A percentile compares a stretch with the other conserved stretches of the same genome.
phyloP scores from a whole-genome alignment of 2,888 invertebrate species.

The Tenthredo amoena region DNA sequence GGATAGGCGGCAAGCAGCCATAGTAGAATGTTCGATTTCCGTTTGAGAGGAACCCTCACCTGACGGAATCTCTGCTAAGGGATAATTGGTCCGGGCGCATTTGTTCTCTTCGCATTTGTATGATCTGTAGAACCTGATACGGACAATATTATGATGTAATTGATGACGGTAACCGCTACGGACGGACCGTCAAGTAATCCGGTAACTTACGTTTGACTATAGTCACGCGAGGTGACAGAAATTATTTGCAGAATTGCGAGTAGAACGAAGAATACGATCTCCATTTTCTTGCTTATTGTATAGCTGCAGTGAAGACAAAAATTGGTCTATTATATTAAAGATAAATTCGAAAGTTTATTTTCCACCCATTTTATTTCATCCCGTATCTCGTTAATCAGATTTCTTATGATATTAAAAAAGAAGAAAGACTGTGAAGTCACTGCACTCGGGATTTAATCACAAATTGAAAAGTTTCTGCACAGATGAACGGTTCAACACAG shows the following conservation, averaged over 20 bases:
- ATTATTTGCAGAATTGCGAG: not conserved
- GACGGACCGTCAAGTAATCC: not conserved
- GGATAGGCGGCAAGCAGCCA: conserved; percentile 67
- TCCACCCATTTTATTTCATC: too few species aligned
- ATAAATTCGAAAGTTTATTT: not conserved
- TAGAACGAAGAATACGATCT: not conserved
- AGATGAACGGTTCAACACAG: too few species aligned
- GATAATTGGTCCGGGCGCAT: conserved; percentile 61
- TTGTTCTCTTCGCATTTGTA: conserved; percentile 64
- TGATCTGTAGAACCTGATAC: conserved; percentile 64
- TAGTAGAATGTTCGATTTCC: conserved; percentile 62
- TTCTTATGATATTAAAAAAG: too few species aligned
- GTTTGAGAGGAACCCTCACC: not conserved
- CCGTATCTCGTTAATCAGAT: too few species aligned
- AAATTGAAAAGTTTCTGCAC: too few species aligned
- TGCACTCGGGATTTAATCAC: too few species aligned
- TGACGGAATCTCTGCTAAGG: conserved; percentile 55
- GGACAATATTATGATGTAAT: not conserved
- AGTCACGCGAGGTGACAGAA: not conserved
- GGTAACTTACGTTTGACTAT: not conserved
- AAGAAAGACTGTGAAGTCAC: too few species aligned
- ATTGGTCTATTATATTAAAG: not conserved
- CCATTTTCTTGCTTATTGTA: not conserved
- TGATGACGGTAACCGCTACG: not conserved
- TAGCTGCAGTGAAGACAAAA: not conserved